Evolutionary conservation across 2,113 vertebrate species (phyloP), one percentile per base, ranked within the genome.

Genomic region (Ictalurus punctatus): DNA sequence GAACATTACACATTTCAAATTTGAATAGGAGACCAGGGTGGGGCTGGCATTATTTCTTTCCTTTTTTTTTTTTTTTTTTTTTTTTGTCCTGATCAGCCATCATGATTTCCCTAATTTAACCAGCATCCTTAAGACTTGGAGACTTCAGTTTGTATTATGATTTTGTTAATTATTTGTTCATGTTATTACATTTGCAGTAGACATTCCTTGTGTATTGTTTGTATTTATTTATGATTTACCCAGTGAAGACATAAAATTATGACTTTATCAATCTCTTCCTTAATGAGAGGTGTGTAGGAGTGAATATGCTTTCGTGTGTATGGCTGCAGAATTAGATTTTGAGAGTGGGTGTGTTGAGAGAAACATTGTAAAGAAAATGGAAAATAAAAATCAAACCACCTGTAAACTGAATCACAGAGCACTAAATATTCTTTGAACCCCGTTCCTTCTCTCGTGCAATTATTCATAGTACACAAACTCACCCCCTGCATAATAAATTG

Each of bases 221-320:
- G 96, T 99, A 99, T 99, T 99, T 99, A 99, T 99, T 99, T 98
- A 98, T 99, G 95, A 98, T 98, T 90, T 97, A 96, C 96, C 96
- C 95, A 91, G 94, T 96, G 95, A 96, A 94, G 30, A 96, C 83
- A 83, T 74, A 80, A 85, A 88, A 44, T 56, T n/a, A 88, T 83
- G 63, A 91, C 80, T 95, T 91, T 95, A 96, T 96, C 94, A 94
- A 88, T 93, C 93, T 95, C 91, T 93, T 95, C 93, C 84, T 93
- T 96, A 94, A 94, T 91, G 95, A 94, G 95, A 95, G 96, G 93
- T 94, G 95, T 96, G 96, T 95, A 96, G 96, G 96, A 95, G 96
- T 97, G 96, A 95, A 96, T 97, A 96, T 95, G 96, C 65, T 16
- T 86, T 85, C 95, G 94, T 93, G 80, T 90, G 95, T 96, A 95